Conservation (phyloP, 2,888 invertebrate species). For the Drosophila vallismaia region DNA sequence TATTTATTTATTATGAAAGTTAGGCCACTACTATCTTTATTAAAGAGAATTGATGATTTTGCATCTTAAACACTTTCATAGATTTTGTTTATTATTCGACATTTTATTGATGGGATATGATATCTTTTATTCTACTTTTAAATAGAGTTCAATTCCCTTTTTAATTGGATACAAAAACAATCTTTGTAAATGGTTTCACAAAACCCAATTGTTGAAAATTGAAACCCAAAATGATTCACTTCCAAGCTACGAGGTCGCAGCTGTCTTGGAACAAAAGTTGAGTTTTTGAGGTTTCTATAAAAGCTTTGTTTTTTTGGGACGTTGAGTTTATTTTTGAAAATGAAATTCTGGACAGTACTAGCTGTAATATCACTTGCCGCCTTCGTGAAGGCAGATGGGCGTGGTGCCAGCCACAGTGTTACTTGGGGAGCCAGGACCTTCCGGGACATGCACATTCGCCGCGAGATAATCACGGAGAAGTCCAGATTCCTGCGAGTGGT, state of each 20-base stretch:
- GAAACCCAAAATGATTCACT: neutral
- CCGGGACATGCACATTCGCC: constrained; percentile 56
- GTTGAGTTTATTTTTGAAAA: constrained; percentile 23
- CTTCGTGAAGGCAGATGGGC: constrained; percentile 14
- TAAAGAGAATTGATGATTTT: too few species aligned
- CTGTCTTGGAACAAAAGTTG: constrained; percentile 10
- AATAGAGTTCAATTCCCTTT: neutral
- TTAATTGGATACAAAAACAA: neutral
- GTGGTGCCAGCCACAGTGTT: constrained; percentile 58
- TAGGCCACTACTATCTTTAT: too few species aligned
- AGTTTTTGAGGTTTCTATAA: constrained; percentile 13
- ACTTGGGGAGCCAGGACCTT: constrained; percentile 63
- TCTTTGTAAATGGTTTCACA: neutral
- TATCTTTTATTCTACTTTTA: neutral
- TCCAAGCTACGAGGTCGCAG: constrained; percentile 1
- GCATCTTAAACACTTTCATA: too few species aligned
- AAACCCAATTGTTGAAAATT: neutral
- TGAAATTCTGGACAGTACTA: constrained; percentile 51
- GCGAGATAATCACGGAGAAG: constrained; percentile 59
- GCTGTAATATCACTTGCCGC: constrained; percentile 27
- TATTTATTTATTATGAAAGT: too few species aligned
- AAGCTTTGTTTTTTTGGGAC: neutral
- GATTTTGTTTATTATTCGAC: too few species aligned
- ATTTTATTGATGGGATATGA: too few species aligned
- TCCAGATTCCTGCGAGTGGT: constrained; percentile 61